Base-by-base conservation (phyloP, 2,888 invertebrate species). In the Ferdinandea cuprea region DNA sequence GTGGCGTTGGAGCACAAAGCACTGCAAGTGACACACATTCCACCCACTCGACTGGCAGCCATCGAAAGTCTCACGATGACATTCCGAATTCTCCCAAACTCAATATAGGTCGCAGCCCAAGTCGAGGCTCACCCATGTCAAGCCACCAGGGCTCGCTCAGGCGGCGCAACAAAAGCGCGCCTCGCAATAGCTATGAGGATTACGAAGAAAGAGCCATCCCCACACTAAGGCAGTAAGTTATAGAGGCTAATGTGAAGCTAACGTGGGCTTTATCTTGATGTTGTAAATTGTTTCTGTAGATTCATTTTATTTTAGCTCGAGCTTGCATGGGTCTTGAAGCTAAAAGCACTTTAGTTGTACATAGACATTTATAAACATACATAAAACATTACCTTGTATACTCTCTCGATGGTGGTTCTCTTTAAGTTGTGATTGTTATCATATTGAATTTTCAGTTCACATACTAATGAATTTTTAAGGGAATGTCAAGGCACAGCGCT, bases 161-260 rank as follows among this genome's bases (percentile, higher is more conserved):
- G 90, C 91, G 95, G 88, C 90, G 94, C 65, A 93, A 94, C 85
- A 94, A 94, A 88, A 95, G 95, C 72, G 94, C 94, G 1, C 91
- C 91, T 2, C 91, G 93, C 13, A 93, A 95, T 11, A 96, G 95
- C 3, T 97, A 96, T 87, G 96, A 96, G 89, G 96, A 96, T 86
- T 97, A 97, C 87, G 97, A 97, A 88, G 97, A 97, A 86, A 92
- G 96, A 69, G 93, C 96, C 0, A 92, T 97, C 77, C 97, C 97
- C 7, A 95, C 96, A 37, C 91, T 96, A 61, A 94, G 96, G 90
- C 96, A 96, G 97, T 97, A 92, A 93, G 94, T 89, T 61, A 3
- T 13, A 40, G 40, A 40, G 40, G 40, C 13, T 15, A 40, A 40
- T 40, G 30, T 1, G 15, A 56, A 28, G 9, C 19, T 35, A 0